phyloP scores from a whole-genome alignment of 2,113 vertebrate species.

The Dasyurus viverrinus region DNA sequence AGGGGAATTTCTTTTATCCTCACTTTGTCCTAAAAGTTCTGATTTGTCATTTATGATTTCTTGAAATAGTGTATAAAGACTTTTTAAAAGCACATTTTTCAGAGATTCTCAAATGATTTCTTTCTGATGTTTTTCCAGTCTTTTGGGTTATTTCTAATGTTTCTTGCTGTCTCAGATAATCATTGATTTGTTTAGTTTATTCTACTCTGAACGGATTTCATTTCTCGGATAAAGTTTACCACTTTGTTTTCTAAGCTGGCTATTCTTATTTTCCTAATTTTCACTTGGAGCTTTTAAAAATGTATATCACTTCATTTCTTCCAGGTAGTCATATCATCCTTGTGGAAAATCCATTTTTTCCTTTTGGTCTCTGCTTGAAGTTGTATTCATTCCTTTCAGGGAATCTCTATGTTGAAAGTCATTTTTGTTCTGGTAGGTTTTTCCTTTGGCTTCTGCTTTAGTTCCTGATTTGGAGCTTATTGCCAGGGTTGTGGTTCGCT shows the following conservation, averaged over 20 bases:
- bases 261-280: not conserved
- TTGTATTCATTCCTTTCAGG: not conserved
- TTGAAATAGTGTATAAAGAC: not conserved
- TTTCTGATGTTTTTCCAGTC: not conserved
- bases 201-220: not conserved
- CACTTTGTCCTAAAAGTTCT: not conserved
- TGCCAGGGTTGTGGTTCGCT: not conserved
- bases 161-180: not conserved
- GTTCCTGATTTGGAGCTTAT: not conserved
- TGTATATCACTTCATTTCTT: not conserved
- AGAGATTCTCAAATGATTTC: not conserved
- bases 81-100: not conserved
- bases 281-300: not conserved
- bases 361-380: not conserved
- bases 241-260: not conserved
- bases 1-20: not conserved
- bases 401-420: not conserved
- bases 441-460: not conserved
- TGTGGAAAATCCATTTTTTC: not conserved
- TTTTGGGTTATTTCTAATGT: not conserved
- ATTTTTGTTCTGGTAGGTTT: not conserved
- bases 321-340: not conserved
- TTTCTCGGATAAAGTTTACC: not conserved
- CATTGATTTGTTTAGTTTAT: not conserved
- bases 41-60: not conserved